Evolutionary conservation across 2,113 vertebrate genomes (phyloP).

Genomic region (Otis tarda): DNA sequence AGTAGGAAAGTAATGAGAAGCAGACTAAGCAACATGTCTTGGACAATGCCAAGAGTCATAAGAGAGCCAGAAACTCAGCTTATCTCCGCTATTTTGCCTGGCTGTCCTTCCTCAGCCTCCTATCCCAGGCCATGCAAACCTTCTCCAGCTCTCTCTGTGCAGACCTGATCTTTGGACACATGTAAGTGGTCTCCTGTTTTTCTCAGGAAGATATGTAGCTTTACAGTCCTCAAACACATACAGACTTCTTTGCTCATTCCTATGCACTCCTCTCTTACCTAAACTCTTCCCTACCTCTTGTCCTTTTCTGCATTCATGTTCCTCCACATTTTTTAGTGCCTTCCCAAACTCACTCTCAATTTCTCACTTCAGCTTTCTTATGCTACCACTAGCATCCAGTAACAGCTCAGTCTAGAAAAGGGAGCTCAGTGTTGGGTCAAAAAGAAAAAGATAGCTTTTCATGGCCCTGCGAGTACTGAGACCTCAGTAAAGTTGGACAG

Average conservation of each 20-base stretch:
- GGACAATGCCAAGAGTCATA: not conserved
- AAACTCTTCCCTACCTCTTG: not conserved
- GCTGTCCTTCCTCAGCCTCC: not conserved
- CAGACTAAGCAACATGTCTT: not conserved
- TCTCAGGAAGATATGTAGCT: not conserved
- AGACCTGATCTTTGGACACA: not conserved
- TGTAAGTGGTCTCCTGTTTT: not conserved
- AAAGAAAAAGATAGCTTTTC: not conserved
- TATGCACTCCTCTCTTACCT: not conserved
- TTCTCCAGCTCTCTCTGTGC: not conserved
- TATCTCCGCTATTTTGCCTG: not conserved
- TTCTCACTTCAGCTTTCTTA: not conserved
- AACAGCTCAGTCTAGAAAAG: not conserved
- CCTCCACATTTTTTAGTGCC: not conserved
- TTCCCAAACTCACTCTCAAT: not conserved
- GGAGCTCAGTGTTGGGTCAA: not conserved
- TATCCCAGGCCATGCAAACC: not conserved
- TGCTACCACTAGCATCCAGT: not conserved
- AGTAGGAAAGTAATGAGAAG: not conserved
- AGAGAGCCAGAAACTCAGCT: not conserved
- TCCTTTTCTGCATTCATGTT: not conserved
- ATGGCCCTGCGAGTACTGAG: not conserved
- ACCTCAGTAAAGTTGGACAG: not conserved
- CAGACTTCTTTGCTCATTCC: not conserved
- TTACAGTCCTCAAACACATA: not conserved